Base-by-base conservation (phyloP, 2,797 vertebrate genomes). In the Hyperoplus immaculatus region DNA sequence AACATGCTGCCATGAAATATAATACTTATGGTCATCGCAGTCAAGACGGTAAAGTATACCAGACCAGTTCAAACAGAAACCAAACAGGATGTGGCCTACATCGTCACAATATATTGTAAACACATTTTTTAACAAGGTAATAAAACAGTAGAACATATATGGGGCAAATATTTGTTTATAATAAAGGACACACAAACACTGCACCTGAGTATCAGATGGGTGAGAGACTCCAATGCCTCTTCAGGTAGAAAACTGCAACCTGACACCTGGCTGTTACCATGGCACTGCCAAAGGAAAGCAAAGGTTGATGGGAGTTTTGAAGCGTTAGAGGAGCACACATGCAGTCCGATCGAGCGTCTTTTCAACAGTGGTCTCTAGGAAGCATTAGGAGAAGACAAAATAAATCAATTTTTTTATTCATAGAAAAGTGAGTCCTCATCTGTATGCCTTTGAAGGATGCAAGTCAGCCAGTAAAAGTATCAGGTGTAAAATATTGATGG, bases 251-350 rank as follows among this genome's bases (percentile, higher is more conserved):
- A 88, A 82, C 72, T 80, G 93, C 85, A 88, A 94, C 83, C 69
- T 47, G 87, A 94, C 85, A 89, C 93, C 81, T 39, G 53, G 43
- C 74, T 64, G 93, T 94, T 93, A 53, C 93, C 91, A 93, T 94
- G 89, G 73, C 82, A 50, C 90, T 50, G 49, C 62, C 9, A 43
- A 69, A 57, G 70, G 71, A 69, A 73, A 81, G 86, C 86, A 80
- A 91, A 87, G 91, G 83, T 78, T 88, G 81, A 89, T 90, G 81
- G 81, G 89, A 88, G 81, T 69, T 81, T 64, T 53, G 47, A 51
- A 72, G 51, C 74, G 64, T 69, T 21, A 71, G 72, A 45, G 45
- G 63, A 57, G 70, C 66, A 49, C 62, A 38, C 58, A 80, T 49
- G 67, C 78, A 72, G 67, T 16, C 42, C 4, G 5, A 70, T 58